Evolutionary conservation across 2,888 invertebrate species (phyloP), one percentile per base, ranked within the genome.

Genomic region (Phyllotreta cruciferae): DNA sequence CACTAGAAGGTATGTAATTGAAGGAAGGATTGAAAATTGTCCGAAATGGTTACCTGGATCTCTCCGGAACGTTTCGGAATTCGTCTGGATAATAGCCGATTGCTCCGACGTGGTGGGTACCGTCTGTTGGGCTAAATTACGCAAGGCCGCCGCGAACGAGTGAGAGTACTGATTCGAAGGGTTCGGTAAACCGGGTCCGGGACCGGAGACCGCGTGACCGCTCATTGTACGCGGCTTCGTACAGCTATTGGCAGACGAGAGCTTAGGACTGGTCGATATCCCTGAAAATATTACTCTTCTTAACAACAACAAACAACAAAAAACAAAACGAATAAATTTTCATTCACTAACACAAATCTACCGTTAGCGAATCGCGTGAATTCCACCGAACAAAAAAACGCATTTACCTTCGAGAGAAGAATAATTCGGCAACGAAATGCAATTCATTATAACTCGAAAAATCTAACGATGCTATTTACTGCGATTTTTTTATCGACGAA

Each of bases 111-210:
- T 58, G 36, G 36, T 60, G 71, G 90, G 91, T 64, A 91, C 92
- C 14, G 94, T 94, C 81, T 96, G 95, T 82, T 96, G 94, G 68
- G 96, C 96, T 71, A 96, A 86, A 79, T 92, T 93, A 63, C 96
- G 87, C 56, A 96, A 84, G 24, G 96, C 96, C 50, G 95, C 94
- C 56, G 96, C 95, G 84, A 96, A 96, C 63, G 94, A 94, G 24
- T 88, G 88, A 10, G 83, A 80, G 64, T 74, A 75, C 61, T 72
- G 70, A 56, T 61, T 61, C 10, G 24, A 24, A 24, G 62, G 64
- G 24, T 60, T 42, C 24, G 24, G 24, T 24, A 24, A 24, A 68
- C 82, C 83, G 38, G 82, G 82, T 62, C 82, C 81, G 41, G 82
- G 82, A 55, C 82, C 82, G 13, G 82, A 79, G 35, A 80, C 77